These are phyloP conservation scores for Cottus gobio DNA, from an alignment of 2,113 vertebrate species.

Conservation along the genomic window DNA sequence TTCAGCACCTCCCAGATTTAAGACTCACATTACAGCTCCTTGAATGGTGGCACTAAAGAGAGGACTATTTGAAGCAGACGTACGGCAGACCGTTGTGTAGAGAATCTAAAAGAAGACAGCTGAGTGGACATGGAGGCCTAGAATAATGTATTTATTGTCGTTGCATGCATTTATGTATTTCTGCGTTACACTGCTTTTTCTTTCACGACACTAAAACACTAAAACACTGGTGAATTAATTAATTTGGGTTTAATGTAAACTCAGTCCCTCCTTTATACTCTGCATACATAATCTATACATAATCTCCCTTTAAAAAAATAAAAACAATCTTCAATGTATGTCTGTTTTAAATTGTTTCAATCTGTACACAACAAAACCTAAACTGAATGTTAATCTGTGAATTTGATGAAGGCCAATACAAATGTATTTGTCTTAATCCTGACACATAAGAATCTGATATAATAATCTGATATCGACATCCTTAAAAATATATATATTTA, in stretches of 20 bases:
- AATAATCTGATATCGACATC: not conserved
- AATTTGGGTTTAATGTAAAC: not conserved
- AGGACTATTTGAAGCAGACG: slow-evolving; percentile 46
- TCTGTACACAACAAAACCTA: not conserved
- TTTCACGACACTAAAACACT: not conserved
- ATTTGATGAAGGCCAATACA: not conserved
- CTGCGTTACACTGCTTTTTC: not conserved
- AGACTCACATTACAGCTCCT: slow-evolving; percentile 64
- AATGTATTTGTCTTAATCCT: not conserved
- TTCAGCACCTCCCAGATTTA: slow-evolving; percentile 32
- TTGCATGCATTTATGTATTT: not conserved
- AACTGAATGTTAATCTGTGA: not conserved
- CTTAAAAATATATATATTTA: not conserved
- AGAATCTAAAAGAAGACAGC: slow-evolving; percentile 24
- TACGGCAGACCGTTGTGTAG: slow-evolving; percentile 26
- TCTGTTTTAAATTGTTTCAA: not conserved
- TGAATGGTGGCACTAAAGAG: slow-evolving; percentile 47
- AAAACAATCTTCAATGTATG: not conserved
- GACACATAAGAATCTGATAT: no score
- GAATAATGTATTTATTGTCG: not conserved
- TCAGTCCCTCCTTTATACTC: not conserved
- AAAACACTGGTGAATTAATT: not conserved
- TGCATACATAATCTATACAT: not conserved
- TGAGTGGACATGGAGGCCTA: slow-evolving; percentile 18
- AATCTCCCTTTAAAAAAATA: not conserved